Evolutionary conservation across 2,113 vertebrate species (phyloP).

Genomic region (Paramormyrops kingsleyae): DNA sequence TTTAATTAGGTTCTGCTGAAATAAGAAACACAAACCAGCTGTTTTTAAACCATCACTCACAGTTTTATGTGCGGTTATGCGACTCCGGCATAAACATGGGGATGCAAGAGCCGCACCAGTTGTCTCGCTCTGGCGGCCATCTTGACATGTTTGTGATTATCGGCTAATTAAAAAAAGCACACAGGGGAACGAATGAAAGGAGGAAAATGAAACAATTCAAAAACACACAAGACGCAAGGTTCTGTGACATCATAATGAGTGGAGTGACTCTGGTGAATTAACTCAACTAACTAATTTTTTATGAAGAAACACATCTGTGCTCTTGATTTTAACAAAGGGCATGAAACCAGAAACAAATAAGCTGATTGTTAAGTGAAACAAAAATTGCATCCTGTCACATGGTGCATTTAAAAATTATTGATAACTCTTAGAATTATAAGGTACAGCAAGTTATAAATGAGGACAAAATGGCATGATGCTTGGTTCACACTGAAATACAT

Average conservation of each 20-base stretch:
- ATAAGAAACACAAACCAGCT: slow-evolving; percentile 3
- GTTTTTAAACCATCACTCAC: slow-evolving; percentile 9
- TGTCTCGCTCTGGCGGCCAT: neutral
- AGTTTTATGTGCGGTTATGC: neutral
- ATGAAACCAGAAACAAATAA: neutral
- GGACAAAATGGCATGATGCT: neutral
- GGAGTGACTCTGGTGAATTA: neutral
- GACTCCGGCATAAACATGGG: neutral
- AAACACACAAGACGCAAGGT: neutral
- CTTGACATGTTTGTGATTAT: neutral
- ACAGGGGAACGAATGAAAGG: neutral
- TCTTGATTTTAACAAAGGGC: neutral
- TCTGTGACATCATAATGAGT: neutral
- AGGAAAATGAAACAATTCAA: neutral
- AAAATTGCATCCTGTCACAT: neutral
- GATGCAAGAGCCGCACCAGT: neutral
- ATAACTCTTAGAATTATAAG: neutral
- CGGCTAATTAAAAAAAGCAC: neutral
- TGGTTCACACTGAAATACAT: neutral
- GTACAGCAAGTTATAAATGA: neutral
- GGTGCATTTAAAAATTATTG: neutral
- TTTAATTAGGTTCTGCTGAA: slow-evolving; percentile 15
- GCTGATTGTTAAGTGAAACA: slow-evolving; percentile 1
- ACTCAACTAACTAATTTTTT: neutral
- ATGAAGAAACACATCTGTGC: neutral